Conservation (phyloP, 2,797 vertebrate species). For the Gallirallus australis region DNA sequence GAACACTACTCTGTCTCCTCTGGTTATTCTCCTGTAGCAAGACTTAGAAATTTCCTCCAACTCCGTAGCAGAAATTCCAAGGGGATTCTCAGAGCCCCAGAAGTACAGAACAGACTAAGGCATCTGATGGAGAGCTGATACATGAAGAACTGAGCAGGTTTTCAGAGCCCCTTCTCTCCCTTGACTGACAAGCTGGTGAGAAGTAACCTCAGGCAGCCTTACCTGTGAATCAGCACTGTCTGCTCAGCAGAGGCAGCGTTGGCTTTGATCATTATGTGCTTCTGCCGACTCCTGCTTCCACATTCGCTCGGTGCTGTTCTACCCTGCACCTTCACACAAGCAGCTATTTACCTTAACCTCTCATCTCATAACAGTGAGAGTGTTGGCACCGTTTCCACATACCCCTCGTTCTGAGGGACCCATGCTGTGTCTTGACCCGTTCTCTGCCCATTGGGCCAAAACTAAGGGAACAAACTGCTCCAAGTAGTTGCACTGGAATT, state of each 20-base stretch:
- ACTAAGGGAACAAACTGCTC: not conserved
- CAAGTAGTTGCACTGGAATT: not conserved
- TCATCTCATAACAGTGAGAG: not conserved
- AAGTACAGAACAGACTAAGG: conserved; percentile 14
- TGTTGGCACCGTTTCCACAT: not conserved
- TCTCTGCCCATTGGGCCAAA: not conserved
- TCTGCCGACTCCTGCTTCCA: not conserved
- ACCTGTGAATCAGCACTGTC: not conserved
- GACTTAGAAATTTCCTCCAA: not conserved
- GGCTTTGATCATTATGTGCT: not conserved
- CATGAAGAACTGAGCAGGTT: not conserved
- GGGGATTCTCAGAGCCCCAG: not conserved
- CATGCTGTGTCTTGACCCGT: not conserved
- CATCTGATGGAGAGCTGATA: conserved; percentile 15
- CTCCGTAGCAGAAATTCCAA: not conserved
- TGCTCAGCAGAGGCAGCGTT: not conserved
- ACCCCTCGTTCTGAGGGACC: not conserved
- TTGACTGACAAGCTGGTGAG: not conserved
- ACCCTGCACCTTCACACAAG: not conserved
- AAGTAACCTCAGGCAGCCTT: not conserved
- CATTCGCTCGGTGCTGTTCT: not conserved
- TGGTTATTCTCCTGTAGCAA: not conserved
- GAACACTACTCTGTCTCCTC: not conserved
- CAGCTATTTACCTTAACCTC: not conserved
- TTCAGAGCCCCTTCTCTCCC: not conserved